Evolutionary conservation across 2,797 vertebrate genomes (phyloP), one percentile per base, ranked within the genome.

Genomic region (Helicolenus hilgendorfi): DNA sequence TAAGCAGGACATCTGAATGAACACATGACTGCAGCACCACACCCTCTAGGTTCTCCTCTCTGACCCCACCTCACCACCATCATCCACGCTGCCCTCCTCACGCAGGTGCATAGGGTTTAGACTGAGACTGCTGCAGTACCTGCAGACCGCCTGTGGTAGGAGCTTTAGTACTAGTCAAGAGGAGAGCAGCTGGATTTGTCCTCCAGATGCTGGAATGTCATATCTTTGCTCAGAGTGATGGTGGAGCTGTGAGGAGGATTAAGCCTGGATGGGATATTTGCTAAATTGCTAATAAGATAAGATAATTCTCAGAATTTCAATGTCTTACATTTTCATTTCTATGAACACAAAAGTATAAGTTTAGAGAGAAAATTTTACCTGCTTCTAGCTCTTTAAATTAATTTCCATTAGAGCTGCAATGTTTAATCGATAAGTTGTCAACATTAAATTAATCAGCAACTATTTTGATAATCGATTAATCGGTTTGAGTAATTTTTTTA

Each of bases 151-250:
- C 92, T 88, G 81, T 64, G 45, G 91, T 55, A 14, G 94, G 91
- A 72, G 89, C 91, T 84, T 24, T 62, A 53, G 65, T 26, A 62
- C 77, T 70, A 72, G 14, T 33, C 8, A 8, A 29, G 58, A 78
- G 56, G 27, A 76, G 22, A 90, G 77, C 67, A 85, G 78, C 79
- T 88, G 81, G 86, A 88, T 81, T 86, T 29, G 74, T 92, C 85
- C 86, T 91, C 75, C 86, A 94, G 90, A 87, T 84, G 84, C 79
- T 27, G 77, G 74, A 86, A 89, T 77, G 83, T 91, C 87, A 93
- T 49, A 24, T 9, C 31, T 14, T 56, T 31, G 68, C 72, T 86
- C 56, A 72, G 70, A 84, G 36, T 33, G 79, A 93, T 64, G 89
- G 72, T 81, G 85, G 79, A 81, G 84, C 4, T 1, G 27, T 31